These are phyloP conservation scores for Crypturellus undulatus DNA, from an alignment of 2,113 vertebrate species.

Conservation along the genomic window DNA sequence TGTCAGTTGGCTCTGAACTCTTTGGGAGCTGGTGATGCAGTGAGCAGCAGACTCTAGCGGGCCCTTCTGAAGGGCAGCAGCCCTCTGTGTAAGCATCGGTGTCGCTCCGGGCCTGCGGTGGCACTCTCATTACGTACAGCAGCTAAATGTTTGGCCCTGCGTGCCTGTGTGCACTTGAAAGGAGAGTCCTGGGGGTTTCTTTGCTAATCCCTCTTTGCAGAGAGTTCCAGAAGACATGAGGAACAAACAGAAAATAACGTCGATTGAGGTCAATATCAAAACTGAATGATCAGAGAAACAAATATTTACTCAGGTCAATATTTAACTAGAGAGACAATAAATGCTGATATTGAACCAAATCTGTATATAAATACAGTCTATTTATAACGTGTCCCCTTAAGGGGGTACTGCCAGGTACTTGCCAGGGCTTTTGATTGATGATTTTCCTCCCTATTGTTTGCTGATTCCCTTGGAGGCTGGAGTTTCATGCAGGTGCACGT, in stretches of 20 bases:
- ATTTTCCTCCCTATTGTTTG: conserved; percentile 63
- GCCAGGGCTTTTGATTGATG: conserved; percentile 42
- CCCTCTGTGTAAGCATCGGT: rapidly evolving
- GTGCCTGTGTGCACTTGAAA: neutral
- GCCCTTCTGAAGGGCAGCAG: neutral
- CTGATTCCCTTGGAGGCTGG: conserved; percentile 7
- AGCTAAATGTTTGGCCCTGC: neutral
- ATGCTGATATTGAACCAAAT: conserved; percentile 75
- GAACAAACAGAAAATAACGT: conserved; percentile 69
- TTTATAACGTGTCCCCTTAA: conserved; percentile 56
- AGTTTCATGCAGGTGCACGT: conserved; percentile 47
- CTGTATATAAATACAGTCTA: conserved; percentile 57
- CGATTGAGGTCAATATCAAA: conserved; percentile 70
- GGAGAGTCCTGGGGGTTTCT: conserved; percentile 11
- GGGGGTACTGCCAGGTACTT: conserved; percentile 52
- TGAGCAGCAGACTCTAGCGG: neutral
- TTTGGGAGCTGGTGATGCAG: neutral
- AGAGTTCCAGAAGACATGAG: conserved; percentile 73
- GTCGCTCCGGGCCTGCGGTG: rapidly evolving
- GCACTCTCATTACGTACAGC: neutral
- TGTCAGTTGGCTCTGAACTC: neutral
- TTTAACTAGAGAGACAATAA: conserved; percentile 78
- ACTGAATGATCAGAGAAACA: conserved; percentile 73
- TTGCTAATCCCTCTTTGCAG: conserved; percentile 28
- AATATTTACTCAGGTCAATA: conserved; percentile 77